phyloP scores from a whole-genome alignment of 2,113 vertebrate genomes.

The Phoxinus phoxinus region DNA sequence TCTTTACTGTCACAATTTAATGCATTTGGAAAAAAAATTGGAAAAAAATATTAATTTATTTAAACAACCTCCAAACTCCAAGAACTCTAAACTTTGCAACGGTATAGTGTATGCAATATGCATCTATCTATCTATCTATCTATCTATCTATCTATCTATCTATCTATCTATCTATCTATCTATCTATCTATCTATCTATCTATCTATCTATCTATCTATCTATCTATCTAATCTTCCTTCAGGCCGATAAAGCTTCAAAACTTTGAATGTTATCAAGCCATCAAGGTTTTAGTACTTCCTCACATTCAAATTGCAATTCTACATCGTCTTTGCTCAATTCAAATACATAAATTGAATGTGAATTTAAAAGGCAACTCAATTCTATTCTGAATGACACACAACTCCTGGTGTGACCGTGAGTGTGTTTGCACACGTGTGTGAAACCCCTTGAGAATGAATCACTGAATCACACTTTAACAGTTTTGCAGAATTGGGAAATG shows the following conservation, averaged over 20 bases:
- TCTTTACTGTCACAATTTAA: too few relatives aligned
- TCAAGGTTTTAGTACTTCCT: not conserved
- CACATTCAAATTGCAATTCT: not conserved
- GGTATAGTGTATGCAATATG: too few relatives aligned
- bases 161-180: not conserved
- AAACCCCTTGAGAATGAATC: constrained; percentile 19
- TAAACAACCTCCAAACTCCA: too few relatives aligned
- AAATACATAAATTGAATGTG: not conserved
- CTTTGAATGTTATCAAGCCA: not conserved
- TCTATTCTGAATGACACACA: not conserved
- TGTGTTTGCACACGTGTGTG: constrained; percentile 25
- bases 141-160: not conserved
- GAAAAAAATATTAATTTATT: too few relatives aligned
- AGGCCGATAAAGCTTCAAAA: not conserved
- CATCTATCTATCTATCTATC: not conserved
- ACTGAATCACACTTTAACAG: not conserved
- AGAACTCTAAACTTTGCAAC: too few relatives aligned
- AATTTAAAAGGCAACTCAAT: not conserved
- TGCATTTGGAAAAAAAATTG: too few relatives aligned
- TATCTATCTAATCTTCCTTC: too few relatives aligned
- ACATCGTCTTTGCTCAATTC: not conserved
- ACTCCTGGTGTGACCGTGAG: not conserved
- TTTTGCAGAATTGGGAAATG: constrained; percentile 13
- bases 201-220: not conserved
- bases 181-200: not conserved